Base-by-base conservation (phyloP, 1,140 invertebrate genomes). In the Zaprionus nigranus region DNA sequence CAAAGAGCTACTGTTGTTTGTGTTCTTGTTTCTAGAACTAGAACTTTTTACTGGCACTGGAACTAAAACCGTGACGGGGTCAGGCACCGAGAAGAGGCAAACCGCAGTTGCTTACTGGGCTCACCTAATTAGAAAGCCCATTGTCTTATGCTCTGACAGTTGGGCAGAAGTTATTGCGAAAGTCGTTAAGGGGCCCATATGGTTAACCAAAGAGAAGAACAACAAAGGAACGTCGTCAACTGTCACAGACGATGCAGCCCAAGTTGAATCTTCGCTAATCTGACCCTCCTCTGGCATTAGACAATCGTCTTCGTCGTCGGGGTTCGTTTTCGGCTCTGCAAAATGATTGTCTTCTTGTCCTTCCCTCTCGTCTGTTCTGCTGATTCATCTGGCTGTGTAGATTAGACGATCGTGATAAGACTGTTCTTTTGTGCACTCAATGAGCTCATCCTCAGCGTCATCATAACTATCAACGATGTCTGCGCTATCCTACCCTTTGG, bases 361-460 rank as follows among this genome's bases (percentile, higher is more conserved):
- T 36, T 13, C 30, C 20, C 15, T 64, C n/a, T 54, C 26, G 30
- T 58, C 59, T 67, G 59, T 59, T 58, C 9, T 77, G 83, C 83
- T 88, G 83, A 88, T 81, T 87, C 83, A 87, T 75, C 87, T 88
- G 62, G 38, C 63, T 26, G 43, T 38, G 46, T 30, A 87, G 84
- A 88, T 87, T 81, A 87, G 84, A 66, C 72, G 71, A 88, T 84
- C 84, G 68, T 70, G 84, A 87, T 87, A 87, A 84, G 74, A 87
- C 56, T 79, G 73, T 86, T 88, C 81, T 75, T 80, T 87, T 87
- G 46, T 79, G 71, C 65, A 64, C 61, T 68, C 70, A 71, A 73
- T 88, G 84, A 87, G 84, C 84, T 88, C 84, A 88, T 81, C 70
- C 77, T 28, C 54, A 67, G 83, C 84, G 83, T 81, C 70, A 79